Conservation (phyloP, 2,113 vertebrate species). For the Psittacara wagleri region DNA sequence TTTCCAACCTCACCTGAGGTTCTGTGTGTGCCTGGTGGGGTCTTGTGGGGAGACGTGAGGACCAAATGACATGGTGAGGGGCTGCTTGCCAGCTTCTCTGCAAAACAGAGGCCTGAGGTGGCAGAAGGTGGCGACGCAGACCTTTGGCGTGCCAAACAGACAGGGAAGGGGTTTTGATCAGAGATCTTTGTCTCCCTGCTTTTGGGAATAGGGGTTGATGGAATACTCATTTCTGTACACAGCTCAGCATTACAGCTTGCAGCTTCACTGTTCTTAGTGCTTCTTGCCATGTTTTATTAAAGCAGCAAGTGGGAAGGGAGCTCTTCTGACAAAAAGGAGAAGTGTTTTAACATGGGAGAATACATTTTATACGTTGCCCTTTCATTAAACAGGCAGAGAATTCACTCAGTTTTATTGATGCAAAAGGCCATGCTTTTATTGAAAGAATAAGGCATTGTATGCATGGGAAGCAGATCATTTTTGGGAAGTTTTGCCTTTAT, state of each 20-base stretch:
- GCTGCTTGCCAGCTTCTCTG: background rate
- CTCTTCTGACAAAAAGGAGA: background rate
- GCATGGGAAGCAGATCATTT: background rate
- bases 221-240: background rate
- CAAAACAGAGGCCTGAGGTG: background rate
- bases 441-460: background rate
- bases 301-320: background rate
- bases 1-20: accelerated
- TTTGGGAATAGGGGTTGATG: background rate
- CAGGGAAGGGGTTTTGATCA: background rate
- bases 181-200: background rate
- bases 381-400: background rate
- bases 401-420: background rate
- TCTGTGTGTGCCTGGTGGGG: background rate
- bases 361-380: background rate
- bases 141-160: background rate
- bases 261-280: background rate
- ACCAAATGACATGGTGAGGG: background rate
- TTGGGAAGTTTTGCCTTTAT: background rate
- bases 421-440: background rate
- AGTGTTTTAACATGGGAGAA: background rate
- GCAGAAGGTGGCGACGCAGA: accelerated
- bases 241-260: accelerated
- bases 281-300: background rate
- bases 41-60: background rate